These are phyloP conservation scores for Tarsius wallacei DNA, from an alignment of 2,797 vertebrate genomes.

Conservation along the genomic window DNA sequence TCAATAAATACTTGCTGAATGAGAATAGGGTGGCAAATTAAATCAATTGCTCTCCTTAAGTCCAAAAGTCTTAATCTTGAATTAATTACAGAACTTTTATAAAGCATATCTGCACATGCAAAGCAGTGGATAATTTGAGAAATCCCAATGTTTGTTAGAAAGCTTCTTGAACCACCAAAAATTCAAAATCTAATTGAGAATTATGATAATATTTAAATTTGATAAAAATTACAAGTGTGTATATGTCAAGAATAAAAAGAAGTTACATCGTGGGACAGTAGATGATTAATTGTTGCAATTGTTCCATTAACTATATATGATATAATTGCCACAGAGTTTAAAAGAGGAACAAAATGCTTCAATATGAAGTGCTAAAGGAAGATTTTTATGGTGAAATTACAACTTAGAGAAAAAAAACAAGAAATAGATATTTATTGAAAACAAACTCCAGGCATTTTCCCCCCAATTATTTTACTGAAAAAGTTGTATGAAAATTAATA, in stretches of 20 bases:
- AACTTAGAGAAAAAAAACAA: background rate
- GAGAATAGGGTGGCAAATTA: background rate
- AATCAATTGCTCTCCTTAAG: background rate
- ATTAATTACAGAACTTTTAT: conserved; percentile 33
- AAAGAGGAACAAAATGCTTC: background rate
- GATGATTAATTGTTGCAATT: conserved; percentile 74
- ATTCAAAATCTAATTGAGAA: conserved; percentile 66
- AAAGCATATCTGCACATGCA: background rate
- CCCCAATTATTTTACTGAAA: background rate
- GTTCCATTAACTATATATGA: conserved; percentile 41
- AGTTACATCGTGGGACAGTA: background rate
- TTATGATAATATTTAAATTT: conserved; percentile 61
- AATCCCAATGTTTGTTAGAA: conserved; percentile 20
- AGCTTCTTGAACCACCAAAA: background rate
- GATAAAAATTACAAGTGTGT: conserved; percentile 68
- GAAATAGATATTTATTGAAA: conserved; percentile 21
- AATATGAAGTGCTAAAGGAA: conserved; percentile 46
- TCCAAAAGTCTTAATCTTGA: background rate
- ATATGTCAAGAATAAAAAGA: conserved; percentile 63
- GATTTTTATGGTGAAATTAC: conserved; percentile 23
- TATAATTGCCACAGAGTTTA: conserved; percentile 59
- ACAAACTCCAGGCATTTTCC: background rate
- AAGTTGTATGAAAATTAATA: conserved; percentile 26
- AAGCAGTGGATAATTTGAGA: conserved; percentile 13
- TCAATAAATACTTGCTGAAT: background rate